These are phyloP conservation scores for Leptopterna dolabrata DNA, from an alignment of 2,888 invertebrate species.

Conservation along the genomic window DNA sequence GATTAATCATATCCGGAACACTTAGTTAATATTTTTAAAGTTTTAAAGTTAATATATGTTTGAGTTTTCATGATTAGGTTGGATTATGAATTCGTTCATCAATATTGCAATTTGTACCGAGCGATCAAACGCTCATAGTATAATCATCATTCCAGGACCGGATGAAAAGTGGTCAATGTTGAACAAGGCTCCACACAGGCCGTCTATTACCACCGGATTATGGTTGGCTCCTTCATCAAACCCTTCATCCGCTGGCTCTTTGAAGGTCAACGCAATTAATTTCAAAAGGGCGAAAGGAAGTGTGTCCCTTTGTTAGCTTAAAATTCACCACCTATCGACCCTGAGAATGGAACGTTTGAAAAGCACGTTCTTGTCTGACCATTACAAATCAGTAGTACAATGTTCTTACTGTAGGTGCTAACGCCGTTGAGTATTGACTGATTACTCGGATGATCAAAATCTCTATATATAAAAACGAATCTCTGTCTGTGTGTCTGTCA, in stretches of 20 bases:
- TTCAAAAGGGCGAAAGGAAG: background rate
- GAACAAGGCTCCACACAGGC: background rate
- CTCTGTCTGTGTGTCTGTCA: too few species aligned
- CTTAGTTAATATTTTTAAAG: too few species aligned
- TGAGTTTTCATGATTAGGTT: too few species aligned
- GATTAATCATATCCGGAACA: too few species aligned
- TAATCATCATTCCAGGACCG: background rate
- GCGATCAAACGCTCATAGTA: background rate
- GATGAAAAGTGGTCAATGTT: background rate
- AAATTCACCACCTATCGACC: background rate
- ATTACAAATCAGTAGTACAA: background rate
- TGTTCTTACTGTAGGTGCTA: too few species aligned
- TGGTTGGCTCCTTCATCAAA: constrained; percentile 8
- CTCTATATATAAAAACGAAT: too few species aligned
- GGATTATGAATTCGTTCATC: too few species aligned
- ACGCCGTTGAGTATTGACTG: too few species aligned
- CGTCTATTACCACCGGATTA: background rate
- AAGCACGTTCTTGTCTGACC: background rate
- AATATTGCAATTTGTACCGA: too few species aligned
- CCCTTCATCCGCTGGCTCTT: background rate
- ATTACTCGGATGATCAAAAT: too few species aligned
- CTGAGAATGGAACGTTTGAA: background rate
- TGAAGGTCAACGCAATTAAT: constrained; percentile 3
- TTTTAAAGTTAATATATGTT: too few species aligned
- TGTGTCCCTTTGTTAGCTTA: background rate